Evolutionary conservation across 2,888 invertebrate species (phyloP).

Genomic region (Parnassius smintheus): DNA sequence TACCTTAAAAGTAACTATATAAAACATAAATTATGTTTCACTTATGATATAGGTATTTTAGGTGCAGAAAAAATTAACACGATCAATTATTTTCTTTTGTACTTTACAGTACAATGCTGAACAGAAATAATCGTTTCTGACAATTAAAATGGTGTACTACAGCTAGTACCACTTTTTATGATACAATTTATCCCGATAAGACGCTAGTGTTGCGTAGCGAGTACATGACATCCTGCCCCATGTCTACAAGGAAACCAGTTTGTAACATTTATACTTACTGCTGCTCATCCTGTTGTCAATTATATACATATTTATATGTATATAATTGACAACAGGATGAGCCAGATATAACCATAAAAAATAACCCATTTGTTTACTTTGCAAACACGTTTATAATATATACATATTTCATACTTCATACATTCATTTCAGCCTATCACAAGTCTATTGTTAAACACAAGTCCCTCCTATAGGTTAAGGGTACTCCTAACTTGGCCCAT

Average conservation of each 20-base stretch:
- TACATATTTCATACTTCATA: too few species aligned
- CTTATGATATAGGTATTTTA: not conserved
- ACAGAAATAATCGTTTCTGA: not conserved
- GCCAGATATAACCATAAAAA: too few species aligned
- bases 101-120: not conserved
- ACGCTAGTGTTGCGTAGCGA: slow-evolving; percentile 21
- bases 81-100: not conserved
- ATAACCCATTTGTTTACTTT: too few species aligned
- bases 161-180: slow-evolving; percentile 16
- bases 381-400: too few species aligned
- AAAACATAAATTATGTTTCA: not conserved
- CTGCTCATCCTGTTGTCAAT: slow-evolving; percentile 12
- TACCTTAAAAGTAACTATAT: too few species aligned
- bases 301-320: slow-evolving; percentile 4
- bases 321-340: too few species aligned
- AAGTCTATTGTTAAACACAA: too few species aligned
- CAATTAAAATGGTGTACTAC: slow-evolving; percentile 5
- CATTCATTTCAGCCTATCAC: too few species aligned
- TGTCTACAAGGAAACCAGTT: slow-evolving; percentile 26
- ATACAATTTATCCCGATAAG: slow-evolving; percentile 28
- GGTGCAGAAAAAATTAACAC: not conserved
- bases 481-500: too few species aligned
- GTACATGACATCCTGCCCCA: slow-evolving; percentile 25
- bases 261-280: slow-evolving; percentile 8
- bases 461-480: too few species aligned